phyloP scores from a whole-genome alignment of 1,140 invertebrate species.

The Anthonomus grandis region DNA sequence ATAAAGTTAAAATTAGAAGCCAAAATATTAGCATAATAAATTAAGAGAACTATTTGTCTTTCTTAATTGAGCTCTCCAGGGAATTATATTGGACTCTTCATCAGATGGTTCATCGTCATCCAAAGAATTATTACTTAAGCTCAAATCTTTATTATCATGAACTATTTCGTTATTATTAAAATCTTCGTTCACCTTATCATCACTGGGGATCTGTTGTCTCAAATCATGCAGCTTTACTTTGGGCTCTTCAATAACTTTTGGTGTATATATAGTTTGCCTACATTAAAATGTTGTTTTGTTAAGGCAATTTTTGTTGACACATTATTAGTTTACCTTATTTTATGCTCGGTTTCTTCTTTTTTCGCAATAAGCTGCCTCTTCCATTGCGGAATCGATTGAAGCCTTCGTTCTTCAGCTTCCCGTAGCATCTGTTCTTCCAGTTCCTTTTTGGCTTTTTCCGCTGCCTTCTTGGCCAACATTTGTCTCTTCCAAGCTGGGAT shows the following conservation, averaged over 20 bases:
- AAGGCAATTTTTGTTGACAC: neutral
- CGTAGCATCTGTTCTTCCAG: conserved; percentile 77
- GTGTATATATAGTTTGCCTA: conserved; percentile 63
- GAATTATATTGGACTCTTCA: conserved; percentile 70
- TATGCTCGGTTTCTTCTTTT: conserved; percentile 71
- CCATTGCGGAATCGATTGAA: conserved; percentile 88
- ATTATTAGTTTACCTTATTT: conserved; percentile 57
- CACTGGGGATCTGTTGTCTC: conserved; percentile 34
- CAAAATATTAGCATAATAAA: conserved; percentile 58
- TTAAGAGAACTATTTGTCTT: conserved; percentile 85
- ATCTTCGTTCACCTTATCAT: conserved; percentile 32
- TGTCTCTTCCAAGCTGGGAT: conserved; percentile 93
- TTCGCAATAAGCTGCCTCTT: conserved; percentile 82
- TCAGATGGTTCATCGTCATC: conserved; percentile 48
- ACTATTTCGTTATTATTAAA: conserved; percentile 42
- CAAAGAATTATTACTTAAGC: conserved; percentile 33
- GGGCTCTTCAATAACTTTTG: conserved; percentile 61
- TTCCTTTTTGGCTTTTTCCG: conserved; percentile 86
- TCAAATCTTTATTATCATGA: conserved; percentile 42
- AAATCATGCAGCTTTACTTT: conserved; percentile 43
- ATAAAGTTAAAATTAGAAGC: neutral
- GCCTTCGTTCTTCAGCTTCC: conserved; percentile 80
- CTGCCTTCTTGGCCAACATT: conserved; percentile 90
- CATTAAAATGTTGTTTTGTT: neutral
- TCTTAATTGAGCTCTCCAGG: conserved; percentile 81